Percentiles rank a stretch among this genome's conserved stretches.
Evolutionary conservation across 2,797 vertebrate species (phyloP).

Genomic region (Paratrypauchen microcephalus): DNA sequence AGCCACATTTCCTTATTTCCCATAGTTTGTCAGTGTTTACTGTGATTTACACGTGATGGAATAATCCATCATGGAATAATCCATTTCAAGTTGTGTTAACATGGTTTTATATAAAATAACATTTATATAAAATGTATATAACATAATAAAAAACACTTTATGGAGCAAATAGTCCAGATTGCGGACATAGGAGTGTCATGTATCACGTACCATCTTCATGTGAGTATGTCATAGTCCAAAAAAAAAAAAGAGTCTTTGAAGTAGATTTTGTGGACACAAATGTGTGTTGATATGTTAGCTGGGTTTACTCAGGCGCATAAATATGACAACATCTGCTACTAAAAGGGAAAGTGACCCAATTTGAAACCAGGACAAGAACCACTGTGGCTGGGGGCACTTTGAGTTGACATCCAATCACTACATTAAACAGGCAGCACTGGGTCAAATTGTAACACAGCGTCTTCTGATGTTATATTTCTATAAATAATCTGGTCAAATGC

Average conservation of each 20-base stretch:
- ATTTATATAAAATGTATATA: no score
- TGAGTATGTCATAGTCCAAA: background rate
- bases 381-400: conserved; percentile 13
- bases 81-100: no score
- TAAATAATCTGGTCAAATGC: background rate
- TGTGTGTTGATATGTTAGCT: conserved; percentile 15
- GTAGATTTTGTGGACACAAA: background rate
- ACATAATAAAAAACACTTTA: no score
- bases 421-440: background rate
- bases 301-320: conserved; percentile 7
- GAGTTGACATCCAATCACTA: conserved; percentile 5
- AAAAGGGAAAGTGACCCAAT: conserved; percentile 38
- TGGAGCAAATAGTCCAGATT: no score
- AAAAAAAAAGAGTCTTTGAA: no score
- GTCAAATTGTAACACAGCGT: background rate
- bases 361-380: conserved; percentile 33
- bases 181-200: no score
- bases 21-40: no score
- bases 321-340: conserved; percentile 30
- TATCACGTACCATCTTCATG: background rate
- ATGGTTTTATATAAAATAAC: no score
- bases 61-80: no score
- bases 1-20: no score
- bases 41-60: no score
- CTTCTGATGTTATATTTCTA: no score